Percentiles rank a stretch among this genome's conserved stretches.
phyloP scores from a whole-genome alignment of 2,113 vertebrate genomes.

The Peucedramus taeniatus region DNA sequence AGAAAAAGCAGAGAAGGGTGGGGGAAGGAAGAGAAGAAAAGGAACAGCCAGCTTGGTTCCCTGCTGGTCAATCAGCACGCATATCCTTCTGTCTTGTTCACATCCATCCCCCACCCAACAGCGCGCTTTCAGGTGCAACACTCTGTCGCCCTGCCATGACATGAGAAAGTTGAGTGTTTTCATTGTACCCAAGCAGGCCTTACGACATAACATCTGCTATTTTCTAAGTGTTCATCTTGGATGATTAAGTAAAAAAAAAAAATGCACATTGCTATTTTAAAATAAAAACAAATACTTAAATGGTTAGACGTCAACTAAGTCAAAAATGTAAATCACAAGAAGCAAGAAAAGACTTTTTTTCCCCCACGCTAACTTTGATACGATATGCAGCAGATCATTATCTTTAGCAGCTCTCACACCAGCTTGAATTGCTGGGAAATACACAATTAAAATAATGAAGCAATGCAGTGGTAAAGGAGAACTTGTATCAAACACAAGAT shows the following conservation, averaged over 20 bases:
- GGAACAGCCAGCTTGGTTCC: rapidly evolving
- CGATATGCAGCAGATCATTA: background rate
- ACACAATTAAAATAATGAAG: background rate
- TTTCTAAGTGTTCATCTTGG: background rate
- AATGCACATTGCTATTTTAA: background rate
- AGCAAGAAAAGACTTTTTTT: background rate
- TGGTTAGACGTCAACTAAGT: background rate
- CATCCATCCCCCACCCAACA: background rate
- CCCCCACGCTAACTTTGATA: background rate
- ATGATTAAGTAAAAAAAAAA: background rate
- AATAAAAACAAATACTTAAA: background rate
- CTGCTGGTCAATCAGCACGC: background rate
- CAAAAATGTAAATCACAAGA: background rate
- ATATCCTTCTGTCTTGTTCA: background rate
- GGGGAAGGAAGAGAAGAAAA: background rate
- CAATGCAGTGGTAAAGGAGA: background rate
- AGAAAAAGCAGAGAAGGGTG: background rate
- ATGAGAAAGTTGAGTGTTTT: background rate
- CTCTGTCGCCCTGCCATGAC: background rate
- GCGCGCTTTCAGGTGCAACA: background rate
- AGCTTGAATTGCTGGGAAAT: background rate
- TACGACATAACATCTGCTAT: background rate
- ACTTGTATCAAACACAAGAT: background rate
- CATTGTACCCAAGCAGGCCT: background rate
- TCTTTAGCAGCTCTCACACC: background rate